Conservation (phyloP, 2,888 invertebrate species). For the Diachrysia chrysitis region DNA sequence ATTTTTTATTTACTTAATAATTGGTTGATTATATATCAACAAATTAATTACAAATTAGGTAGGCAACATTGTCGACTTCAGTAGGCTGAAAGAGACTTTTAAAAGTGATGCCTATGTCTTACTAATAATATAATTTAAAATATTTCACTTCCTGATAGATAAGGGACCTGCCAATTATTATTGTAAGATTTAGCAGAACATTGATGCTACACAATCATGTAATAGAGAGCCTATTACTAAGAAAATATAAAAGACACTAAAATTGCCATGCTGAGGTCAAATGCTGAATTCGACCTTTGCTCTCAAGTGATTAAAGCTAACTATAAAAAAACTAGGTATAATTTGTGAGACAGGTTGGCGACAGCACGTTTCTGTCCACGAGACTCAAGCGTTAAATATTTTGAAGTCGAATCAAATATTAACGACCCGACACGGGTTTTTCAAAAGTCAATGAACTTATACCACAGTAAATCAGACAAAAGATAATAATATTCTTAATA, state of each 20-base stretch:
- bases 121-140: no score
- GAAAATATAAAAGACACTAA: neutral
- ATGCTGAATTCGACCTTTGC: neutral
- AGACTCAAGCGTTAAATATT: neutral
- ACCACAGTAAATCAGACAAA: neutral
- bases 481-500: neutral
- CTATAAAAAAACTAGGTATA: neutral
- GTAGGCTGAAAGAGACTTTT: no score
- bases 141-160: no score
- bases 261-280: no score
- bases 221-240: neutral
- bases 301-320: neutral
- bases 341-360: neutral
- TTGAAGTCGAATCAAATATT: slow-evolving; percentile 9
- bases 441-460: slow-evolving; percentile 9
- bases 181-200: no score
- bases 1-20: no score
- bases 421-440: slow-evolving; percentile 13
- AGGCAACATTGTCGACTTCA: no score
- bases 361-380: neutral
- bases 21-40: no score
- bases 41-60: no score
- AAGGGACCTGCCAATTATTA: no score
- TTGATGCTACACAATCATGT: no score
- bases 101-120: no score